These are phyloP conservation scores for Clunio marinus DNA, from an alignment of 2,888 invertebrate genomes.

Conservation along the genomic window DNA sequence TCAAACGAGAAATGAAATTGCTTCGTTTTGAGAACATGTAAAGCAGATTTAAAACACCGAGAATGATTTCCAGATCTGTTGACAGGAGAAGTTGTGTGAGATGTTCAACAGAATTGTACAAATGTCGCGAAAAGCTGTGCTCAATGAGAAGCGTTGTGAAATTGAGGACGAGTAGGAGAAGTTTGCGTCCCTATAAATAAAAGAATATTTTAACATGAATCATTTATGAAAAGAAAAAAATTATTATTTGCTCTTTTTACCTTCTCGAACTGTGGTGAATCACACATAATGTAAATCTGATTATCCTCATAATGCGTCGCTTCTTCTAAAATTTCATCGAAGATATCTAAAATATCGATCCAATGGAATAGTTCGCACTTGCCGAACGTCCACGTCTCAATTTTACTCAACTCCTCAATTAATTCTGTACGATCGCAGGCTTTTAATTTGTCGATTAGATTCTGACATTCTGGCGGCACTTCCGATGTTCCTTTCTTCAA, in stretches of 20 bases:
- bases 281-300: slow-evolving; percentile 55
- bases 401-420: slow-evolving; percentile 63
- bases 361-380: slow-evolving; percentile 84
- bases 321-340: slow-evolving; percentile 68
- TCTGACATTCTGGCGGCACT: slow-evolving; percentile 73
- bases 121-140: slow-evolving; percentile 79
- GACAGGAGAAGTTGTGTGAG: slow-evolving; percentile 70
- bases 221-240: too few relatives aligned
- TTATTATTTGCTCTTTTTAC: slow-evolving; percentile 48
- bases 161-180: slow-evolving; percentile 69
- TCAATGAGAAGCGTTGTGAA: slow-evolving; percentile 81
- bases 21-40: slow-evolving; percentile 87
- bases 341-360: slow-evolving; percentile 76
- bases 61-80: slow-evolving; percentile 76
- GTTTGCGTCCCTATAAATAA: slow-evolving; percentile 59
- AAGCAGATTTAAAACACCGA: slow-evolving; percentile 75
- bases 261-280: slow-evolving; percentile 60
- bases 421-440: slow-evolving; percentile 63
- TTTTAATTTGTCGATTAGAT: slow-evolving; percentile 67
- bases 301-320: slow-evolving; percentile 53
- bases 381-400: slow-evolving; percentile 79
- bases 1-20: slow-evolving; percentile 75
- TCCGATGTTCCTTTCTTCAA: slow-evolving; percentile 79
- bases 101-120: slow-evolving; percentile 85
- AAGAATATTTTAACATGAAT: slow-evolving; percentile 18